These are phyloP conservation scores for Blomia tropicalis DNA, from an alignment of 2,888 invertebrate genomes.

Conservation along the genomic window DNA sequence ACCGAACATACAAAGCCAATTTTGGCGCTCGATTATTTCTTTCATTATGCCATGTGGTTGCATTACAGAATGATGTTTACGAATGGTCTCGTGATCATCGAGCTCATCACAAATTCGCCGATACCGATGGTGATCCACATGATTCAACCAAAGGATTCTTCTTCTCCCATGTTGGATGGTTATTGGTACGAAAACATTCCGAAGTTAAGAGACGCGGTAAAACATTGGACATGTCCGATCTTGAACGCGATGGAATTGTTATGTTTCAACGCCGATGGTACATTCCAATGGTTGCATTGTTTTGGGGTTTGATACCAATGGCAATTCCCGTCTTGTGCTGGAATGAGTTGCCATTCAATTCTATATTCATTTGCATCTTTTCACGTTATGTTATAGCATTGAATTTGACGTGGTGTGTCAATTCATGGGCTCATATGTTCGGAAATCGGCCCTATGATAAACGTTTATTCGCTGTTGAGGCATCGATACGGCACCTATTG, in stretches of 20 bases:
- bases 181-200: slow-evolving; percentile 27
- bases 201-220: slow-evolving; percentile 24
- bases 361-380: slow-evolving; percentile 63
- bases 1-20: slow-evolving; percentile 31
- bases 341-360: slow-evolving; percentile 58
- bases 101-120: slow-evolving; percentile 30
- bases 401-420: slow-evolving; percentile 80
- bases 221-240: slow-evolving; percentile 25
- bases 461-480: not conserved
- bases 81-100: slow-evolving; percentile 29
- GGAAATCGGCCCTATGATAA: slow-evolving; percentile 1
- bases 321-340: slow-evolving; percentile 63
- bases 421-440: slow-evolving; percentile 35
- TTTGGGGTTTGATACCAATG: slow-evolving; percentile 45
- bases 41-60: slow-evolving; percentile 36
- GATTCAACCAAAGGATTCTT: slow-evolving; percentile 28
- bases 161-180: slow-evolving; percentile 29
- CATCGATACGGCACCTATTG: not conserved
- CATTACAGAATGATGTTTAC: slow-evolving; percentile 35
- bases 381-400: slow-evolving; percentile 65
- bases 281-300: slow-evolving; percentile 34
- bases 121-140: slow-evolving; percentile 34
- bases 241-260: slow-evolving; percentile 26
- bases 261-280: slow-evolving; percentile 33
- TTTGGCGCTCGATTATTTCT: slow-evolving; percentile 33